Evolutionary conservation across 2,797 vertebrate genomes (phyloP).

Genomic region (Trachops cirrhosus): DNA sequence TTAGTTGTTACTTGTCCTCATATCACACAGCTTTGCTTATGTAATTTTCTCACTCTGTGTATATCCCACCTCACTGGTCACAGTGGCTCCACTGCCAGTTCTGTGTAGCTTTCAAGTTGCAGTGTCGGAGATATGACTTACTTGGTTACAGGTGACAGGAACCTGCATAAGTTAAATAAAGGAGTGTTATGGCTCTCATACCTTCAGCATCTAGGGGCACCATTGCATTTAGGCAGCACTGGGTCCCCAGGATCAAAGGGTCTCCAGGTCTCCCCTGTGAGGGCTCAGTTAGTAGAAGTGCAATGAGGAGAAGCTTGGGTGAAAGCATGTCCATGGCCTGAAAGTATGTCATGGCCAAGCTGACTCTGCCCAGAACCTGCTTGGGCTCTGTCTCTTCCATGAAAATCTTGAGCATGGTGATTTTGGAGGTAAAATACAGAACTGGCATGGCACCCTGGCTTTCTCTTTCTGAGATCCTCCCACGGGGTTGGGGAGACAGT

Average conservation of each 20-base stretch:
- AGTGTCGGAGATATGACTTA: neutral
- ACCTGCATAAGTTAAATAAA: neutral
- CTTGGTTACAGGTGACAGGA: neutral
- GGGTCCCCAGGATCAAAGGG: neutral
- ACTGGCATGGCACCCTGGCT: neutral
- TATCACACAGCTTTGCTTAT: neutral
- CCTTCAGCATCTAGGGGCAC: too few relatives aligned
- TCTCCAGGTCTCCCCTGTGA: neutral
- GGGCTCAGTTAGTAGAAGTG: neutral
- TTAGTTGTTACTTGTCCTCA: neutral
- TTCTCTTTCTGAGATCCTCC: neutral
- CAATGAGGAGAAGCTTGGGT: neutral
- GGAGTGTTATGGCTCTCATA: neutral
- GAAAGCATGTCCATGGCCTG: fast-evolving
- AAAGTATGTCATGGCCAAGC: too few relatives aligned
- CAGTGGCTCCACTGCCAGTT: neutral
- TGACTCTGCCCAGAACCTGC: neutral
- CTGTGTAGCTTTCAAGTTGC: neutral
- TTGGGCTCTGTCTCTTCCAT: neutral
- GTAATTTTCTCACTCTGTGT: neutral
- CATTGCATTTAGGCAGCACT: neutral
- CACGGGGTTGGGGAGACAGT: neutral
- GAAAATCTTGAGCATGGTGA: neutral
- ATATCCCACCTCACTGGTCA: neutral
- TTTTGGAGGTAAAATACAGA: neutral